phyloP scores from a whole-genome alignment of 2,113 vertebrate genomes.

The Tringa solitaria region DNA sequence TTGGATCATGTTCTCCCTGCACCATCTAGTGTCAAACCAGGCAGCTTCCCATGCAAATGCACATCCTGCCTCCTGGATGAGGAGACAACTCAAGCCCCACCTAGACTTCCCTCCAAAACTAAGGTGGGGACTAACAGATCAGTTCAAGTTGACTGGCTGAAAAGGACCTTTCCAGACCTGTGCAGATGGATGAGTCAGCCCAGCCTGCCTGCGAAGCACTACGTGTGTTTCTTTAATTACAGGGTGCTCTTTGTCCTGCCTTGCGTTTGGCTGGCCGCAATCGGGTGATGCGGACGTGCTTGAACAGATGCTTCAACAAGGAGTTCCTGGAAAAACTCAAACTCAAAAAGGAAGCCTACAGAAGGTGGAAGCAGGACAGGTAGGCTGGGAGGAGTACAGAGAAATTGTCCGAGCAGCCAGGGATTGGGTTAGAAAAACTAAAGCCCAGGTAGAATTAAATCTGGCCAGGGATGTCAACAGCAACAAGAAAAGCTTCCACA shows the following conservation, averaged over 20 bases:
- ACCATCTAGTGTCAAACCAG: neutral
- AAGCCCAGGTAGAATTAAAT: neutral
- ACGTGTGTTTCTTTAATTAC: neutral
- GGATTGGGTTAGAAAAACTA: neutral
- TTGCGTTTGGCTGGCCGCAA: neutral
- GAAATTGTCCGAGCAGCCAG: neutral
- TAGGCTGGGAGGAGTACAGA: neutral
- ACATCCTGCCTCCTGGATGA: neutral
- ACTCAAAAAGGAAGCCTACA: neutral
- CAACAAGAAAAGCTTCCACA: neutral
- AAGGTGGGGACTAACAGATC: neutral
- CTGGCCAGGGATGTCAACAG: neutral
- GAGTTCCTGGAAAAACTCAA: neutral
- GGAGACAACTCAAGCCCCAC: neutral
- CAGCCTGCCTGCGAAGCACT: neutral
- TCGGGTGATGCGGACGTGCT: neutral
- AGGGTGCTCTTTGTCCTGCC: neutral
- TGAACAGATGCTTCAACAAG: neutral
- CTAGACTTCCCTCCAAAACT: neutral
- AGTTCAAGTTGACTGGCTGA: neutral
- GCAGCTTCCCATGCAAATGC: neutral
- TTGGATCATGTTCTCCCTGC: neutral
- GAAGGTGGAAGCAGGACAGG: neutral
- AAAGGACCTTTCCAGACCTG: neutral
- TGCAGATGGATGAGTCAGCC: neutral